Conservation (phyloP, 1,140 invertebrate genomes). For the Drosophila sulfurigaster region DNA sequence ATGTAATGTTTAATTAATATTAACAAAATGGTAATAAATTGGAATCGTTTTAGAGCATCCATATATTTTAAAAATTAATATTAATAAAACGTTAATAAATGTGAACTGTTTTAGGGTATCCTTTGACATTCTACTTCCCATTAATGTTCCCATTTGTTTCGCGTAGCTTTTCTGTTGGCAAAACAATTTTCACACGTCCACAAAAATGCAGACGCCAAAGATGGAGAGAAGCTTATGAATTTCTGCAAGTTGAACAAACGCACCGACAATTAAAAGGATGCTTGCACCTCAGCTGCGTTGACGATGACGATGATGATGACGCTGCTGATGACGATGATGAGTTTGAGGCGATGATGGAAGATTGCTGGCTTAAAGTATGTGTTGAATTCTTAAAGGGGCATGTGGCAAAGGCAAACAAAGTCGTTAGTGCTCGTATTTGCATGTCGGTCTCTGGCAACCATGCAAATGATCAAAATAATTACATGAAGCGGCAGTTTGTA, state of each 20-base stretch:
- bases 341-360: constrained; percentile 1
- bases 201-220: constrained; percentile 51
- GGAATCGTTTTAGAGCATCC: too few relatives aligned
- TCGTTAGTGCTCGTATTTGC: constrained; percentile 45
- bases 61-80: too few relatives aligned
- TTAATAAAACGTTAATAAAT: too few relatives aligned
- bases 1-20: too few relatives aligned
- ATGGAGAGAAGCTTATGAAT: constrained; percentile 66
- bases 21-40: too few relatives aligned
- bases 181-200: constrained; percentile 66
- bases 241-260: constrained; percentile 32
- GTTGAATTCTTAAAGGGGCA: constrained; percentile 30
- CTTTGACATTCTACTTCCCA: not conserved
- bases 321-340: not conserved
- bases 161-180: constrained; percentile 21
- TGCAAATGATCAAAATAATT: constrained; percentile 84
- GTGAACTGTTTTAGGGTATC: not conserved
- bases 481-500: constrained; percentile 76
- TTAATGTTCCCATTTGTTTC: not conserved
- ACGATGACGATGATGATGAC: not conserved
- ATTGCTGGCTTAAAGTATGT: constrained; percentile 19
- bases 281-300: not conserved
- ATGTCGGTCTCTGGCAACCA: constrained; percentile 53
- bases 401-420: constrained; percentile 57
- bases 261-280: constrained; percentile 25